Conservation (phyloP, 1,140 invertebrate species). For the Bicyclus anynana region DNA sequence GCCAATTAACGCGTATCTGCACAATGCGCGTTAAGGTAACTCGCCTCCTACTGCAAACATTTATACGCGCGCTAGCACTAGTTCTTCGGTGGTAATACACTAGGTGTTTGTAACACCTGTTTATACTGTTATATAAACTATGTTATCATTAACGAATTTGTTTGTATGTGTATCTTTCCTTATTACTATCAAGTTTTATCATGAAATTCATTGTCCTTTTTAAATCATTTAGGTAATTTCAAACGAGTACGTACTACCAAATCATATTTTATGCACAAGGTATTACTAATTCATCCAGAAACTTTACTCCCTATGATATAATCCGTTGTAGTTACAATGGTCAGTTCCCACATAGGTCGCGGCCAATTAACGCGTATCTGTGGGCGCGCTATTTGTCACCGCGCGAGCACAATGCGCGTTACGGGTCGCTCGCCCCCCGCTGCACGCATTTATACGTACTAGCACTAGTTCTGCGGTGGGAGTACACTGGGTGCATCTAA, state of each 20-base stretch:
- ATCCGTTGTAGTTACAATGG: background rate
- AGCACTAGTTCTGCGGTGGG: background rate
- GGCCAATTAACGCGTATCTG: slow-evolving; percentile 27
- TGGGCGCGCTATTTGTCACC: slow-evolving; percentile 49
- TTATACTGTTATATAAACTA: too few relatives aligned
- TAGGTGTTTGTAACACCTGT: slow-evolving; percentile 1
- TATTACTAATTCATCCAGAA: too few relatives aligned
- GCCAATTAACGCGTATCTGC: slow-evolving; percentile 29
- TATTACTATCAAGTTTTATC: too few relatives aligned
- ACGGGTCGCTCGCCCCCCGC: slow-evolving; percentile 58
- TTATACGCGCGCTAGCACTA: slow-evolving; percentile 38
- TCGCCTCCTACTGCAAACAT: slow-evolving; percentile 55
- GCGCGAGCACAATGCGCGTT: slow-evolving; percentile 62
- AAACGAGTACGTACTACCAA: too few relatives aligned
- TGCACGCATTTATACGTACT: slow-evolving; percentile 51
- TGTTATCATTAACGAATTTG: too few relatives aligned
- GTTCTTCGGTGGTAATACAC: slow-evolving; percentile 18
- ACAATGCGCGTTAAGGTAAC: slow-evolving; percentile 60
- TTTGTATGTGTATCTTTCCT: too few relatives aligned
- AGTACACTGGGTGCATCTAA: slow-evolving; percentile 24
- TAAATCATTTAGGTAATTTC: too few relatives aligned
- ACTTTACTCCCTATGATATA: too few relatives aligned
- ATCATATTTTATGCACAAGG: too few relatives aligned
- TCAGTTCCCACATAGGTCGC: slow-evolving; percentile 5
- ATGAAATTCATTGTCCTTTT: too few relatives aligned